Percentiles rank a stretch among this genome's conserved stretches.
Conservation (phyloP, 2,113 vertebrate species). For the Genyomyrus donnyi region DNA sequence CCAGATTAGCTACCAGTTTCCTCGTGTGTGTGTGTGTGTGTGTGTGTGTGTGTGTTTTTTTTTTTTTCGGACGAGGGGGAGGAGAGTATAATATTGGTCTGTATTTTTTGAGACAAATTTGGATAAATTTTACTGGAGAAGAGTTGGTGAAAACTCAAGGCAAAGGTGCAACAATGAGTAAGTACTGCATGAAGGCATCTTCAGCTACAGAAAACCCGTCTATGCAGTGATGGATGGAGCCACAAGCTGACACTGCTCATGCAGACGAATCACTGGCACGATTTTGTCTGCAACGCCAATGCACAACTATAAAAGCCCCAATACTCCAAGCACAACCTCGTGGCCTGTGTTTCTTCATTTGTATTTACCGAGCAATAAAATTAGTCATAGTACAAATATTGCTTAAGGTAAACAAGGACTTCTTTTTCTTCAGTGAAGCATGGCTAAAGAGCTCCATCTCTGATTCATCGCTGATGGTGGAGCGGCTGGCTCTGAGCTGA, state of each 20-base stretch:
- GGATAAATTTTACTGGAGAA: neutral
- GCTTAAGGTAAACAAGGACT: slow-evolving; percentile 3
- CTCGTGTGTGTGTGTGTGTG: neutral
- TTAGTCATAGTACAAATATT: neutral
- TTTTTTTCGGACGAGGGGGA: neutral
- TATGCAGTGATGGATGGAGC: neutral
- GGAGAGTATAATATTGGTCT: neutral
- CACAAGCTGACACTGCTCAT: neutral
- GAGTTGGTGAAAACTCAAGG: neutral
- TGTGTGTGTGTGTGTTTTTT: neutral
- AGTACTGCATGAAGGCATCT: neutral
- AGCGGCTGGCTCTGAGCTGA: neutral
- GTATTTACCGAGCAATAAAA: neutral
- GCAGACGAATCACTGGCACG: neutral
- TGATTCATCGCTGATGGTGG: neutral
- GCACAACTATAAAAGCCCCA: neutral
- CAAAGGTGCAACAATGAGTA: neutral
- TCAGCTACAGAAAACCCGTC: neutral
- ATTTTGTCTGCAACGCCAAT: neutral
- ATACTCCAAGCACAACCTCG: neutral
- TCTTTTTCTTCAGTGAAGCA: neutral
- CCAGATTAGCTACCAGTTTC: neutral
- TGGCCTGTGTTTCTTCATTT: neutral
- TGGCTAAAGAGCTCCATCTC: neutral
- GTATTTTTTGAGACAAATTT: neutral